Conservation (phyloP, 2,113 vertebrate species). For the Geothlypis trichas region DNA sequence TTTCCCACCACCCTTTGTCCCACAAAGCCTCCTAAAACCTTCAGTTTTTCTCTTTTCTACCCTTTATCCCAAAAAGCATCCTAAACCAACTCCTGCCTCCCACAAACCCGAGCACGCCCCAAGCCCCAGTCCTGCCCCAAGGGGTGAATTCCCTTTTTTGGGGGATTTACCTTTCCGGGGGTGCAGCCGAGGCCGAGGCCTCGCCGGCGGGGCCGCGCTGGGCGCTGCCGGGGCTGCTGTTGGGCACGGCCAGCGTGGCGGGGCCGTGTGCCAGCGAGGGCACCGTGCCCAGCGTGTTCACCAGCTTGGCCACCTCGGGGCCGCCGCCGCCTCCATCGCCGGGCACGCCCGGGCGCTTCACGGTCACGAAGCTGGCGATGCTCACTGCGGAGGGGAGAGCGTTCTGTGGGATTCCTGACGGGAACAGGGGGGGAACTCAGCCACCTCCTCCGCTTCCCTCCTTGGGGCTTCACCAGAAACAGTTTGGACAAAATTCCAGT, state of each 20-base stretch:
- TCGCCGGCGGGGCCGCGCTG: neutral
- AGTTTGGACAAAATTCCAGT: neutral
- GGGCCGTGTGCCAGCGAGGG: constrained; percentile 76
- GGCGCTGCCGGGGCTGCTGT: constrained; percentile 61
- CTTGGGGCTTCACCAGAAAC: neutral
- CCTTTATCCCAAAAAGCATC: neutral
- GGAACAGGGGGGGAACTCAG: fast-evolving
- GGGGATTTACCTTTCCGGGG: neutral
- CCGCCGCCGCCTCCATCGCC: constrained; percentile 54
- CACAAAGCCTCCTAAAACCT: neutral
- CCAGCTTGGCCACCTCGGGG: constrained; percentile 79
- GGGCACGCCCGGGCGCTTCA: constrained; percentile 76
- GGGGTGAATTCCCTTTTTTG: neutral
- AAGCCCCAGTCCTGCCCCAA: no score
- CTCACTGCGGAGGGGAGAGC: constrained; percentile 70
- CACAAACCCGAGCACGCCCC: neutral
- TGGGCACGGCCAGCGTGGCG: constrained; percentile 73
- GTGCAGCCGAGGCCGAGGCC: neutral
- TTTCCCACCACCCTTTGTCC: neutral
- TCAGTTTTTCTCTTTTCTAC: neutral
- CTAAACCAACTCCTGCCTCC: neutral
- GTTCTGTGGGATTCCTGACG: fast-evolving
- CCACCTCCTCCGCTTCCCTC: neutral
- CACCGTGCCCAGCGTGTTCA: constrained; percentile 77
- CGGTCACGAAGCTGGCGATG: constrained; percentile 76